Conservation (phyloP, 2,797 vertebrate species). For the Pangasius mekongensis region DNA sequence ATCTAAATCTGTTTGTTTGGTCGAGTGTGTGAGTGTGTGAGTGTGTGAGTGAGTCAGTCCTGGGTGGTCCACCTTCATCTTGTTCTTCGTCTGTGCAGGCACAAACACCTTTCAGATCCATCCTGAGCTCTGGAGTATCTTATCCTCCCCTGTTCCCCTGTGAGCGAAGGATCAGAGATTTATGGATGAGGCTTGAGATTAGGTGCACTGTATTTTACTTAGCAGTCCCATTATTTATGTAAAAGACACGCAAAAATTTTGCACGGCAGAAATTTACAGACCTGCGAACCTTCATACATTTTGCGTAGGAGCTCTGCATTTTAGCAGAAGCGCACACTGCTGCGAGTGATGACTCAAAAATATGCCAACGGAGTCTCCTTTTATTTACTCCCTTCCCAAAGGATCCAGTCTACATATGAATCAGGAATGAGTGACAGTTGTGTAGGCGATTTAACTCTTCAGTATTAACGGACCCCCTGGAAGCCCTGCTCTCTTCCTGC, state of each 20-base stretch:
- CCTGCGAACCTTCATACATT: not conserved
- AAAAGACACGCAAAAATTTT: not conserved
- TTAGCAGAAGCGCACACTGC: not conserved
- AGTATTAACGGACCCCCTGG: not conserved
- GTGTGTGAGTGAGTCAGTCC: not conserved
- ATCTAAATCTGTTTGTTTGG: not conserved
- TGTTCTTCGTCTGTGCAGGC: not conserved
- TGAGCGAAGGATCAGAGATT: not conserved
- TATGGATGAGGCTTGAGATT: conserved; percentile 2
- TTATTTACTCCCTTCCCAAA: not conserved
- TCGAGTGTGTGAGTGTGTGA: not conserved
- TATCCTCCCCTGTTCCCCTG: not conserved
- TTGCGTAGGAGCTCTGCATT: not conserved
- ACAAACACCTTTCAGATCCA: conserved; percentile 6
- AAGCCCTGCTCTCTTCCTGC: too few relatives aligned
- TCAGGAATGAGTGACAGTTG: not conserved
- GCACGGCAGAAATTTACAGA: not conserved
- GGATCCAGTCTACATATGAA: not conserved
- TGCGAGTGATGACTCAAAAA: not conserved
- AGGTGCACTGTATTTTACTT: not conserved
- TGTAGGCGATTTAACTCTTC: not conserved
- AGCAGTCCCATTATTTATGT: conserved; percentile 1
- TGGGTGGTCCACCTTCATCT: conserved; percentile 2
- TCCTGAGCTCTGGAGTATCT: conserved; percentile 14
- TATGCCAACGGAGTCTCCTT: not conserved